These are phyloP conservation scores for Camelus dromedarius DNA, from an alignment of 2,113 vertebrate genomes.

Conservation along the genomic window DNA sequence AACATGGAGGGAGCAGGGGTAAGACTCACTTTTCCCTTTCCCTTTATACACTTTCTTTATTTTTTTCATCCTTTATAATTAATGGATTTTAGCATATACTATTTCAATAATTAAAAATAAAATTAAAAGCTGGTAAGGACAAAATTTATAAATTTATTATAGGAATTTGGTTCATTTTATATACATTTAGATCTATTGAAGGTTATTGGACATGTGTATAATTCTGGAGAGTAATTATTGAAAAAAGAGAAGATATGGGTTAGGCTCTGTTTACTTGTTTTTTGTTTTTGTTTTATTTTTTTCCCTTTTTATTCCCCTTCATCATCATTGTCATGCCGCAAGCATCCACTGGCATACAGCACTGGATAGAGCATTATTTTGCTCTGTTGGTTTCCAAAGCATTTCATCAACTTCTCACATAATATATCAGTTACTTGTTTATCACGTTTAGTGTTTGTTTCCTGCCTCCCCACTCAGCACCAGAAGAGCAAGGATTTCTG, in stretches of 20 bases:
- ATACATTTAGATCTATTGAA: background rate
- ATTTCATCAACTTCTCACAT: background rate
- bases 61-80: background rate
- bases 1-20: background rate
- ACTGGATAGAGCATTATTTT: background rate
- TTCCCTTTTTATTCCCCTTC: background rate
- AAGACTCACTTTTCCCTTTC: background rate
- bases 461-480: background rate
- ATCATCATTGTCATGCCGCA: background rate
- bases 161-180: conserved; percentile 1
- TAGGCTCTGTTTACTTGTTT: background rate
- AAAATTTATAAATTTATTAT: background rate
- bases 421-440: background rate
- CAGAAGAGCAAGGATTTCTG: background rate
- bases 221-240: background rate
- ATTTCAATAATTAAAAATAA: background rate
- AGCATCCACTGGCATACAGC: background rate
- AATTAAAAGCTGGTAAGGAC: background rate
- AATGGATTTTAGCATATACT: background rate
- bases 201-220: background rate
- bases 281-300: background rate
- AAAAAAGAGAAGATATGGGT: background rate
- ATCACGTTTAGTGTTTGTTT: background rate
- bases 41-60: background rate
- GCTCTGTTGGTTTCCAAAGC: background rate